Evolutionary conservation across 2,113 vertebrate species (phyloP).

Genomic region (Craseonycteris thonglongyai): DNA sequence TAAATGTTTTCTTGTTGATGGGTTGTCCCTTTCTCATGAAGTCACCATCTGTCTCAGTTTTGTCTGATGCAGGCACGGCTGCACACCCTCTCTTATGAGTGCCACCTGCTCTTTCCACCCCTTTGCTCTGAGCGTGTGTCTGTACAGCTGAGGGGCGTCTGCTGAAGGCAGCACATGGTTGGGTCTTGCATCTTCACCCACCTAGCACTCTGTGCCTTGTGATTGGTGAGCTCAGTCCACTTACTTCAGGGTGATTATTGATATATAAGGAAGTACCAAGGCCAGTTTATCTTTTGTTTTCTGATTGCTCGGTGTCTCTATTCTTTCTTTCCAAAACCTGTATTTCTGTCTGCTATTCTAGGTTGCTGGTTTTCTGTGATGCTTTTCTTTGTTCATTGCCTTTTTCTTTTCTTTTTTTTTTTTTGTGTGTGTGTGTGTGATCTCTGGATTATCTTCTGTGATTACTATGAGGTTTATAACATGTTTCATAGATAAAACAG

Average conservation of each 20-base stretch:
- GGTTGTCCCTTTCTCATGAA: neutral
- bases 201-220: too few species aligned
- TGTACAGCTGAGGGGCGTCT: neutral
- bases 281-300: too few species aligned
- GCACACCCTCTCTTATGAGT: too few species aligned
- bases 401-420: too few species aligned
- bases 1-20: neutral
- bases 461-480: neutral
- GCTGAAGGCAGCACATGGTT: too few species aligned
- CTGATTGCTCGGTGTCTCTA: neutral
- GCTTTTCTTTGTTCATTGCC: neutral
- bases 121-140: neutral
- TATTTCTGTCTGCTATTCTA: fast-evolving
- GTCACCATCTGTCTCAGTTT: neutral
- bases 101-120: neutral
- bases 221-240: too few species aligned
- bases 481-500: neutral
- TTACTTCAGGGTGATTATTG: too few species aligned
- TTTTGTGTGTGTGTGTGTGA: fast-evolving
- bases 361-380: neutral
- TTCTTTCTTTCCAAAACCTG: neutral
- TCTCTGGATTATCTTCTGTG: neutral
- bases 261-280: too few species aligned
- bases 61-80: neutral
- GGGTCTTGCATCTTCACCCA: too few species aligned